phyloP scores from a whole-genome alignment of 2,888 invertebrate genomes.

The Lacanobia wlatinum region DNA sequence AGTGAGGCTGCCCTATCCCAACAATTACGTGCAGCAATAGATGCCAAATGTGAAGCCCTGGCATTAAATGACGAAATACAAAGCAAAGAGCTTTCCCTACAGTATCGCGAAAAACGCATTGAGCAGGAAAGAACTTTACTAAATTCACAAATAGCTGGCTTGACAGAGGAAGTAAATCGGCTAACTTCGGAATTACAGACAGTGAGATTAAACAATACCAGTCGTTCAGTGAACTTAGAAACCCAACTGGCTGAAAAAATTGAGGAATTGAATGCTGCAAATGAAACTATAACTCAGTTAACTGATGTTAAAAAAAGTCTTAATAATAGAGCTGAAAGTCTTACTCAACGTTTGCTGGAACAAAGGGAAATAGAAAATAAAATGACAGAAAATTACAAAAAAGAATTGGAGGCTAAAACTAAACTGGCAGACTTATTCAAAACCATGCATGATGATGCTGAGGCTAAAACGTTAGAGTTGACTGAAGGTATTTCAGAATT shows the following conservation, averaged over 20 bases:
- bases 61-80: constrained; percentile 95
- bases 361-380: constrained; percentile 94
- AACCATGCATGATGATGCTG: constrained; percentile 94
- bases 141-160: constrained; percentile 94
- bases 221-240: constrained; percentile 92
- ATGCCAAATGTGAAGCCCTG: constrained; percentile 96
- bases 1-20: constrained; percentile 93
- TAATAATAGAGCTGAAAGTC: constrained; percentile 92
- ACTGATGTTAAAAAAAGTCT: constrained; percentile 93
- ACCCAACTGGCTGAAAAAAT: constrained; percentile 94
- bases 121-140: constrained; percentile 95
- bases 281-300: constrained; percentile 92
- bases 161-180: constrained; percentile 95
- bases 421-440: constrained; percentile 96
- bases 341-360: constrained; percentile 93
- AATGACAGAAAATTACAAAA: constrained; percentile 94
- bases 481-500: constrained; percentile 94
- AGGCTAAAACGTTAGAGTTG: constrained; percentile 94
- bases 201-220: constrained; percentile 93
- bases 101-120: constrained; percentile 95
- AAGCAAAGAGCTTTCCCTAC: constrained; percentile 94
- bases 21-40: constrained; percentile 94
- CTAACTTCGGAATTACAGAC: constrained; percentile 95
- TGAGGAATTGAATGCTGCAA: constrained; percentile 94
- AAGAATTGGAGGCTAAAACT: constrained; percentile 96